Evolutionary conservation across 2,888 invertebrate genomes (phyloP).

Genomic region (Therioaphis trifolii): DNA sequence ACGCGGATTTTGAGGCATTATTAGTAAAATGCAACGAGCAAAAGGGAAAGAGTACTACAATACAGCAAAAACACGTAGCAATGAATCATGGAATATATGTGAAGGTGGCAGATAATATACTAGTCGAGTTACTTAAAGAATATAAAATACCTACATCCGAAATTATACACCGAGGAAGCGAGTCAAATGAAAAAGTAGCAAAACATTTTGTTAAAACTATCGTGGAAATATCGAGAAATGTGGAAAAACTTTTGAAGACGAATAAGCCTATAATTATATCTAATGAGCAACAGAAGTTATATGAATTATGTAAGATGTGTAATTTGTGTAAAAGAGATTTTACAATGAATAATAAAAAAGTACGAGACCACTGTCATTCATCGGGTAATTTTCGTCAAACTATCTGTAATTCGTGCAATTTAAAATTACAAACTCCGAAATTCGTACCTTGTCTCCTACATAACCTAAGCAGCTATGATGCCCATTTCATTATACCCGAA

Average conservation of each 20-base stretch:
- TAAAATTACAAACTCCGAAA: neutral
- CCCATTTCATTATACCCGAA: conserved; percentile 67
- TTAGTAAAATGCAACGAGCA: neutral
- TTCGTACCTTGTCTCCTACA: conserved; percentile 50
- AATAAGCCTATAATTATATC: neutral
- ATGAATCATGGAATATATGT: neutral
- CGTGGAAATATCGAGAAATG: neutral
- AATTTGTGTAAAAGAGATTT: conserved; percentile 3
- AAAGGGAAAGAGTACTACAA: neutral
- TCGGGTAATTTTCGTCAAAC: neutral
- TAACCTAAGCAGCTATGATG: conserved; percentile 67
- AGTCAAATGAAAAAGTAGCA: neutral
- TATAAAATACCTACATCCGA: neutral
- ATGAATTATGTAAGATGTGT: neutral
- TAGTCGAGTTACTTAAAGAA: neutral
- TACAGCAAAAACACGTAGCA: neutral
- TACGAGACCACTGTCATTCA: neutral
- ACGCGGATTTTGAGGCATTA: neutral
- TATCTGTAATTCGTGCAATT: neutral
- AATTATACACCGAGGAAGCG: neutral
- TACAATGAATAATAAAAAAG: neutral
- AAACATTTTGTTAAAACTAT: neutral
- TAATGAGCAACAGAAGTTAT: neutral
- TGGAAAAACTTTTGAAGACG: neutral
- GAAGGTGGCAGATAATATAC: neutral